phyloP scores from a whole-genome alignment of 1,140 invertebrate species.

The Macrocentrus cingulum region DNA sequence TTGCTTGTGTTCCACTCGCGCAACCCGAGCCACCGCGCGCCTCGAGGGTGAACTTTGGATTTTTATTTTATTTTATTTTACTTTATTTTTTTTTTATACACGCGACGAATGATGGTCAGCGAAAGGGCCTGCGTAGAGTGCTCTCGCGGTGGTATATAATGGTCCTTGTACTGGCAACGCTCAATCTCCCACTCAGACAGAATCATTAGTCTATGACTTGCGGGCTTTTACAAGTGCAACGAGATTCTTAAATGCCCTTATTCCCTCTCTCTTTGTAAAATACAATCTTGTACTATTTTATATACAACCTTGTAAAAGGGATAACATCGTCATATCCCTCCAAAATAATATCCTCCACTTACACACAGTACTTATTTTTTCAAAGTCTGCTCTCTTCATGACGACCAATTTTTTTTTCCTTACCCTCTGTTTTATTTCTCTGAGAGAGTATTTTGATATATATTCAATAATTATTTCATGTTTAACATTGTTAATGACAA shows the following conservation, averaged over 20 bases:
- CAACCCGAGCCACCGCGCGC: no score
- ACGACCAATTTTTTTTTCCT: no score
- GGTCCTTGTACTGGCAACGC: conserved; percentile 8
- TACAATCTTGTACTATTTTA: not conserved
- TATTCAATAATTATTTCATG: no score
- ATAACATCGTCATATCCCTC: no score
- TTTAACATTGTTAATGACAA: no score
- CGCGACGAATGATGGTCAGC: not conserved
- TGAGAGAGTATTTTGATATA: no score
- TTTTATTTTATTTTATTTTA: not conserved
- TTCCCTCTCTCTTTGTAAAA: not conserved
- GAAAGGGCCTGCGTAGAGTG: conserved; percentile 6
- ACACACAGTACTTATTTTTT: no score
- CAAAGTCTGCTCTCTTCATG: no score
- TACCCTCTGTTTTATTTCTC: no score
- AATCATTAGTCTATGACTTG: conserved; percentile 43
- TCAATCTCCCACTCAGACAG: conserved; percentile 56
- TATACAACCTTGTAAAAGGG: not conserved
- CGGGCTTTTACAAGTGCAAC: conserved; percentile 14
- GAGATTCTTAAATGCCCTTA: conserved; percentile 13
- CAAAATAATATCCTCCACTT: no score
- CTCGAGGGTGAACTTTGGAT: not conserved
- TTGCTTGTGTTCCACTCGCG: no score
- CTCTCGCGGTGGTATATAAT: conserved; percentile 2
- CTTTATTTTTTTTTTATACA: not conserved